Base-by-base conservation (phyloP, 2,797 vertebrate species). In the Gymnoscopelus microlampas region DNA sequence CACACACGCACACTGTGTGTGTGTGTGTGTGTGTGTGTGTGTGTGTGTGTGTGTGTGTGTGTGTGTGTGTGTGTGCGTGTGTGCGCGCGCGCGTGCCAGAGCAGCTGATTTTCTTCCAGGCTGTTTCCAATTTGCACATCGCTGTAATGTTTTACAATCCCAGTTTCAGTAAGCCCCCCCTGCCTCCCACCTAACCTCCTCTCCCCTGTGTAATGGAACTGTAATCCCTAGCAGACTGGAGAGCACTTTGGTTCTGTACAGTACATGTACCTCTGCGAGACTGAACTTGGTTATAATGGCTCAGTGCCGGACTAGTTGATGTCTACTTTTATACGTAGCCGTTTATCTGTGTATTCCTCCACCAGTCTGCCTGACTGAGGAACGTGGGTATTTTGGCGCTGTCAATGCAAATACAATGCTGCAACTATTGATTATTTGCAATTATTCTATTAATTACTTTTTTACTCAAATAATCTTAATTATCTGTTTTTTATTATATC, bases 41-140 rank as follows among this genome's bases (percentile, higher is more conserved):
- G n/a, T 73, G 24, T 66, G 63, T 79, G 54, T 71, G 47, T 63
- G 60, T 32, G 55, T 3, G 12, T 13, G 10, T 26, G 32, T 59
- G 5, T 70, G 55, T 19, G 29, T 44, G 24, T 66, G 63, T 79
- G 54, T 71, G 47, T 63, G 60, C 24, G 55, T 3, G 12, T 13
- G 10, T 26, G 32, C 53, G 5, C 68, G 55, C 12, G 29, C 24
- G 56, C 2, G 26, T 73, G 66, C 73, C 61, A 62, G 75, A 81
- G 73, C 83, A 84, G 85, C 88, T 90, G 86, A 89, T 83, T 63
- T 74, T 59, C 39, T 75, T 66, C 64, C 66, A 78, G 77, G 66
- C 87, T 91, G 91, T 88, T 91, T 91, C 81, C 68, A 84, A 89
- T 90, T 90, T 88, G 63, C 76, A 80, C 76, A 73, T 88, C 70